Percentiles rank a stretch among this genome's conserved stretches.
These are phyloP conservation scores for Leptinotarsa lineolata DNA, from an alignment of 1,140 invertebrate genomes.

Conservation along the genomic window DNA sequence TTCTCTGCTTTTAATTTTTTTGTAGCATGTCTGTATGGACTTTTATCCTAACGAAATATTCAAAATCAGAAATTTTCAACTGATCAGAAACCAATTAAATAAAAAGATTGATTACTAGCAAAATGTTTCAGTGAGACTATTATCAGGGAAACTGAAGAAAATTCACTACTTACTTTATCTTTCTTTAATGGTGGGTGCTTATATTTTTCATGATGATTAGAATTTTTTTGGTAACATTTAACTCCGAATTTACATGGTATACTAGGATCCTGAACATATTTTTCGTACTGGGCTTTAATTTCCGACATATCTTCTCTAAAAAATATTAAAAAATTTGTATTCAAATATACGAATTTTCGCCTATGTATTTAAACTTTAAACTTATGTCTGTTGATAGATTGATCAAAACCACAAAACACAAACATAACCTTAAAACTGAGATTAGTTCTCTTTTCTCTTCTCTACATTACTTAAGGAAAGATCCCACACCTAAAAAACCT, in stretches of 20 bases:
- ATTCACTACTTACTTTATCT: not conserved
- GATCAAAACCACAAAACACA: no score
- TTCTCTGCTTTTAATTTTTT: conserved; percentile 29
- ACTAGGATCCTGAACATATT: conserved; percentile 56
- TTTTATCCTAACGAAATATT: conserved; percentile 11
- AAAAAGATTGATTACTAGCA: no score
- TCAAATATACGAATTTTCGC: no score
- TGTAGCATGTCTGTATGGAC: not conserved
- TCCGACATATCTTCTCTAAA: not conserved
- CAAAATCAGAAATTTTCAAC: not conserved
- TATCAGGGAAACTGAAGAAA: not conserved
- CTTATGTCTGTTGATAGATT: no score
- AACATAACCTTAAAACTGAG: no score
- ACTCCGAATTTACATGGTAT: conserved; percentile 75
- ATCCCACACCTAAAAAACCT: no score
- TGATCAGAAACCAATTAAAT: not conserved
- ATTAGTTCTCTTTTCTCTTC: no score
- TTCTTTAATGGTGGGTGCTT: conserved; percentile 69
- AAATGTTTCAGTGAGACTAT: no score
- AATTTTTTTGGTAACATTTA: conserved; percentile 86
- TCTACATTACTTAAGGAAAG: no score
- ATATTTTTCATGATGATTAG: conserved; percentile 73
- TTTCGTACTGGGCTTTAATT: conserved; percentile 10
- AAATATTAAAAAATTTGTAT: no score
- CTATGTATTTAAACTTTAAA: no score